phyloP scores from a whole-genome alignment of 2,888 invertebrate species.

The Leucophenga montana region DNA sequence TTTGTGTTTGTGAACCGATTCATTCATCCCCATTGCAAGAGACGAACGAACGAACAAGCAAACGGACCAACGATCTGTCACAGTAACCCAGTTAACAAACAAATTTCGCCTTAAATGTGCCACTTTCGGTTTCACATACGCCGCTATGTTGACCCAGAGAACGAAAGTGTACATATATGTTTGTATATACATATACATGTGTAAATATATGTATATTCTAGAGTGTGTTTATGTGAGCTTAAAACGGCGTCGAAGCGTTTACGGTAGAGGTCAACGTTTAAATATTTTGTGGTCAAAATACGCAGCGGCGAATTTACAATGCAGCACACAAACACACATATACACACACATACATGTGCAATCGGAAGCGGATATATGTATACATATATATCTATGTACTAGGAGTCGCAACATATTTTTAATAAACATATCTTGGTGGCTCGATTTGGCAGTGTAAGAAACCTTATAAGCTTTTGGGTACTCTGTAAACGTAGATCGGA shows the following conservation, averaged over 20 bases:
- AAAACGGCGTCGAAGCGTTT: conserved; percentile 32
- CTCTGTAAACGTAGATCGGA: no score
- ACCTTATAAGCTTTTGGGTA: no score
- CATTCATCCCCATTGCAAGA: conserved; percentile 8
- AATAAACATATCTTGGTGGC: background rate
- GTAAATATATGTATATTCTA: background rate
- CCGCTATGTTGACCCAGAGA: conserved; percentile 48
- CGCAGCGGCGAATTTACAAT: conserved; percentile 48
- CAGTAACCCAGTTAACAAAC: conserved; percentile 64
- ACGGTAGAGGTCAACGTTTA: conserved; percentile 65
- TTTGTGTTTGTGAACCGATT: conserved; percentile 9
- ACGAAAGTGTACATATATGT: conserved; percentile 25
- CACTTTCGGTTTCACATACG: conserved; percentile 66
- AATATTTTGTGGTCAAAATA: conserved; percentile 67
- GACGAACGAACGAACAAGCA: conserved; percentile 1
- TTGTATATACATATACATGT: no score
- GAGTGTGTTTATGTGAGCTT: conserved; percentile 6
- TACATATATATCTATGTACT: conserved; percentile 4
- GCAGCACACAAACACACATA: conserved; percentile 37
- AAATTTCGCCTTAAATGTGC: conserved; percentile 64
- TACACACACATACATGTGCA: conserved; percentile 36
- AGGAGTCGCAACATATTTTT: background rate
- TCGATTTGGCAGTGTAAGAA: no score
- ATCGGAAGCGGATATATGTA: conserved; percentile 20
- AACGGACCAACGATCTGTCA: conserved; percentile 48